Conservation (phyloP, 2,888 invertebrate genomes). For the Drosophila anceps region DNA sequence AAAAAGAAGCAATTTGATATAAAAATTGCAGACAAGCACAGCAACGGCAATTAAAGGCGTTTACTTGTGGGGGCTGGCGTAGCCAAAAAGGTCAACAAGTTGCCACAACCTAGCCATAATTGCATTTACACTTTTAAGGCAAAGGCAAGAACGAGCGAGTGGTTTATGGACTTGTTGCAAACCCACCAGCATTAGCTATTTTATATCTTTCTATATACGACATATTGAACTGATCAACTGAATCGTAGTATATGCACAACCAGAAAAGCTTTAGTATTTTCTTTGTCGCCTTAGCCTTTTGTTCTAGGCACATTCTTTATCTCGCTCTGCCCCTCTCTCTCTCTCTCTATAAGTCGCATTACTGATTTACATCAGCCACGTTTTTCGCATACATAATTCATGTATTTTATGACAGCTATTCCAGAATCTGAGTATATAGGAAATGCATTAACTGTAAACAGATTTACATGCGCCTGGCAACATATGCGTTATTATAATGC, state of each 20-base stretch:
- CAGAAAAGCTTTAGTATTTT: neutral
- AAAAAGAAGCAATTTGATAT: conserved; percentile 35
- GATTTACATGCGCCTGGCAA: conserved; percentile 39
- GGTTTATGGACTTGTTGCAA: conserved; percentile 34
- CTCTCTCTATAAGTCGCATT: conserved; percentile 10
- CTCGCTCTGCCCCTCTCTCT: conserved; percentile 4
- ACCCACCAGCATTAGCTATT: conserved; percentile 17
- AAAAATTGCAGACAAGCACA: conserved; percentile 44
- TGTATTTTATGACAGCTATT: conserved; percentile 27
- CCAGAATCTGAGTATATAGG: conserved; percentile 57
- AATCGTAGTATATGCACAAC: neutral
- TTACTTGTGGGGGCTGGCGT: conserved; percentile 23
- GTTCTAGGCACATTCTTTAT: conserved; percentile 28
- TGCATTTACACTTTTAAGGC: conserved; percentile 39
- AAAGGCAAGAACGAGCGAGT: conserved; percentile 28
- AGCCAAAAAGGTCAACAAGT: conserved; percentile 71
- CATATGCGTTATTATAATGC: conserved; percentile 39
- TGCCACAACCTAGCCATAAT: conserved; percentile 47
- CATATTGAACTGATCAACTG: neutral
- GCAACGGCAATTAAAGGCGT: conserved; percentile 41
- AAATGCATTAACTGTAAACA: conserved; percentile 52
- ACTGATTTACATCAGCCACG: conserved; percentile 36
- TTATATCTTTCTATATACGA: neutral
- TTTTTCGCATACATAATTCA: conserved; percentile 35
- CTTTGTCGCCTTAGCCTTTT: conserved; percentile 30